A percentile compares a stretch with the other conserved stretches of the same genome.
phyloP scores from a whole-genome alignment of 2,888 invertebrate genomes.

The Trissoscelio sp. region DNA sequence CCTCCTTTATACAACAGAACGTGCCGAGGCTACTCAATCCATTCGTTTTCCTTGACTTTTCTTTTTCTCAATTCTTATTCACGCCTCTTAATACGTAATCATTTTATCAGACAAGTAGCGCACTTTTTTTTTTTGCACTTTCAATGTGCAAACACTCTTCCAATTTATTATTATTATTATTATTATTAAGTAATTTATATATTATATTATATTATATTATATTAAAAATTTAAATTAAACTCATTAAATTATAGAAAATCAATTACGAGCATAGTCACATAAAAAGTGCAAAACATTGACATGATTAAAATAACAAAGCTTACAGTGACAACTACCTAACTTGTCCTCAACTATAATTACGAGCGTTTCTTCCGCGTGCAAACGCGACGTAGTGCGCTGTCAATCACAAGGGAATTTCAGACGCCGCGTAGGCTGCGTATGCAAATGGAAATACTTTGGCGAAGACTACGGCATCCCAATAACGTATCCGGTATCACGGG shows the following conservation, averaged over 20 bases:
- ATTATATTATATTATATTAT: no score
- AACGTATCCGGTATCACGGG: slow-evolving; percentile 56
- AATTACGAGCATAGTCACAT: no score
- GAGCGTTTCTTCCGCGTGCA: slow-evolving; percentile 19
- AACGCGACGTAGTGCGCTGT: slow-evolving; percentile 40
- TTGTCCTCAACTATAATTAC: slow-evolving; percentile 42
- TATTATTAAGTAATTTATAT: no score
- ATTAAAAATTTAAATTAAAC: no score
- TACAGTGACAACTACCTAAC: slow-evolving; percentile 22
- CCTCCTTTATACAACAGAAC: slow-evolving; percentile 62
- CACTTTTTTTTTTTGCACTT: no score
- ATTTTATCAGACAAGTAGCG: slow-evolving; percentile 31
- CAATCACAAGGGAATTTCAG: slow-evolving; percentile 61
- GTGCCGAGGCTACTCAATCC: slow-evolving; percentile 47
- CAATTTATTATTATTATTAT: no score
- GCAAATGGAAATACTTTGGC: slow-evolving; percentile 64
- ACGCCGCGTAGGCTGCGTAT: slow-evolving; percentile 54
- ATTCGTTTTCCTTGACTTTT: slow-evolving; percentile 57
- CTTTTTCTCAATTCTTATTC: slow-evolving; percentile 30
- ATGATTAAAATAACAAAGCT: slow-evolving; percentile 30
- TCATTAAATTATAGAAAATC: no score
- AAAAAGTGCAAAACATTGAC: not conserved
- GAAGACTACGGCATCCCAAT: slow-evolving; percentile 46
- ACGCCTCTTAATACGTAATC: slow-evolving; percentile 36
- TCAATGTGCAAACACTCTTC: no score